phyloP scores from a whole-genome alignment of 2,113 vertebrate species.

The Podocnemis expansa region DNA sequence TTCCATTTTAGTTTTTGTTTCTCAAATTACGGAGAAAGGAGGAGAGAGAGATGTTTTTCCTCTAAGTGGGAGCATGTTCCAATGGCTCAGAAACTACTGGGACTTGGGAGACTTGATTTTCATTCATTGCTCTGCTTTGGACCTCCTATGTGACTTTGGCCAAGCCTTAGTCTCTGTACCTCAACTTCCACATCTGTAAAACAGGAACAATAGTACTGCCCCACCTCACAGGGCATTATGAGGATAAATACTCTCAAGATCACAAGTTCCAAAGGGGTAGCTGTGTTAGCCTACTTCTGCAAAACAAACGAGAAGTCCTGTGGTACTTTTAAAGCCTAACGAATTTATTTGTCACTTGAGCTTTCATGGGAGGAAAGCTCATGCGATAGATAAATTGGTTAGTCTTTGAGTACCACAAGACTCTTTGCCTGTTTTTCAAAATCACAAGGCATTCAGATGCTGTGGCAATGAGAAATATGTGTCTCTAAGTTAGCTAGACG shows the following conservation, averaged over 20 bases:
- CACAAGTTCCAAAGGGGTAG: too few relatives aligned
- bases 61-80: not conserved
- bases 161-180: not conserved
- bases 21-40: not conserved
- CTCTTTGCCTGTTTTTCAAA: too few relatives aligned
- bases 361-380: too few relatives aligned
- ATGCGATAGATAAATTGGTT: too few relatives aligned
- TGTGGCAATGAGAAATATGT: not conserved
- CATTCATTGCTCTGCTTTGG: not conserved
- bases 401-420: too few relatives aligned
- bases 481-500: not conserved
- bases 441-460: not conserved
- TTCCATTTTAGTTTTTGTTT: not conserved
- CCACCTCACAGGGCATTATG: not conserved
- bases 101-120: not conserved
- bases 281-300: too few relatives aligned
- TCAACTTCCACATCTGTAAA: not conserved
- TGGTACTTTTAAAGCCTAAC: too few relatives aligned
- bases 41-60: constrained; percentile 49
- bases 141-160: not conserved
- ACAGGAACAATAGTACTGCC: not conserved
- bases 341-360: too few relatives aligned
- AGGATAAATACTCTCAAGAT: not conserved
- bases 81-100: not conserved
- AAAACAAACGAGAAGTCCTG: too few relatives aligned